These are phyloP conservation scores for Sylvicapra grimmia DNA, from an alignment of 2,113 vertebrate species.

Conservation along the genomic window DNA sequence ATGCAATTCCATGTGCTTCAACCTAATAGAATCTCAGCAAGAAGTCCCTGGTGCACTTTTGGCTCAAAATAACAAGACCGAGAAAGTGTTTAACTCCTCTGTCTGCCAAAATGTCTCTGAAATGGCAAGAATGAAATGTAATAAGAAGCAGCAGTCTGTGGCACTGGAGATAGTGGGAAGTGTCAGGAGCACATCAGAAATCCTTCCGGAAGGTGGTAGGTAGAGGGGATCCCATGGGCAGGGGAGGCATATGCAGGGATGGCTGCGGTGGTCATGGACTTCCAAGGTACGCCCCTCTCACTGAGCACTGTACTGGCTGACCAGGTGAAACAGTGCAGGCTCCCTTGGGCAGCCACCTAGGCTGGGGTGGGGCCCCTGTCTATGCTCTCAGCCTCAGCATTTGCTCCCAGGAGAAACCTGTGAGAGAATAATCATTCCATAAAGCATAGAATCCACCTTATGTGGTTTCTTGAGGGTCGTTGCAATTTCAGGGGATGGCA, in stretches of 20 bases:
- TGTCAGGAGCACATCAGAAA: background rate
- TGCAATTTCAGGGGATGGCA: background rate
- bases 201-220: background rate
- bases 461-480: background rate
- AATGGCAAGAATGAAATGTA: background rate
- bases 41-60: background rate
- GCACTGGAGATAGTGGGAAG: background rate
- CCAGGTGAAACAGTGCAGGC: background rate
- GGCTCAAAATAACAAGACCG: background rate
- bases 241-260: too few species aligned
- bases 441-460: background rate
- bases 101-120: background rate
- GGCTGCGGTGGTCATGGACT: background rate
- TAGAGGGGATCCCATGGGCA: background rate
- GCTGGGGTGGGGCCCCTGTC: fast-evolving
- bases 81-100: background rate
- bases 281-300: fast-evolving
- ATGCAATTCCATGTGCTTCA: background rate
- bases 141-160: background rate
- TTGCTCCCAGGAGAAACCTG: background rate
- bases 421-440: background rate
- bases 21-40: background rate
- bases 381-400: background rate
- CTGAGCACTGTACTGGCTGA: background rate
- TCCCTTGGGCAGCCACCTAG: background rate